Percentiles rank a stretch among this genome's conserved stretches.
Evolutionary conservation across 1,140 invertebrate genomes (phyloP).

Genomic region (Aphis gossypii): DNA sequence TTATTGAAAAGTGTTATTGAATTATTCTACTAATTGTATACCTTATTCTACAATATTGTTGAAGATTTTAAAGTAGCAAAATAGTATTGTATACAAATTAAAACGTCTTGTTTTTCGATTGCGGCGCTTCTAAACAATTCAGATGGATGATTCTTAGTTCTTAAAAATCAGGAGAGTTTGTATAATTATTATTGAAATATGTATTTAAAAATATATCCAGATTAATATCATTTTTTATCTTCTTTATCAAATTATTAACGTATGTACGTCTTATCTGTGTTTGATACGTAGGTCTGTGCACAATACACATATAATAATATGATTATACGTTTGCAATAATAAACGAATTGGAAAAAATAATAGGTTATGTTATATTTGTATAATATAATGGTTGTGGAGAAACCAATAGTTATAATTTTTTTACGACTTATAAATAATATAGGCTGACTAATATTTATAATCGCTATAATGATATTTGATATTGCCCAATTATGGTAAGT

Average conservation of each 20-base stretch:
- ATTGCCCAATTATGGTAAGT: not conserved
- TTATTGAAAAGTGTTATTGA: too few species aligned
- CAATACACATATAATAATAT: not conserved
- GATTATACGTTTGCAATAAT: not conserved
- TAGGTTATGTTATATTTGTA: not conserved
- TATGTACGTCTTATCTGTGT: too few species aligned
- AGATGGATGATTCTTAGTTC: not conserved
- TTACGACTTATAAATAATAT: not conserved
- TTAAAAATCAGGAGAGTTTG: not conserved
- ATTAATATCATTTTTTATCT: not conserved
- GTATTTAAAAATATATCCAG: not conserved
- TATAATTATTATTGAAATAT: not conserved
- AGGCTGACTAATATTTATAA: not conserved
- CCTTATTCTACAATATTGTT: not conserved
- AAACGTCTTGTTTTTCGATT: not conserved
- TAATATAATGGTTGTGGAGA: not conserved
- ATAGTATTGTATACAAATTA: not conserved
- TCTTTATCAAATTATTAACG: not conserved
- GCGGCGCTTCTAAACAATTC: not conserved
- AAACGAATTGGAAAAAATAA: not conserved
- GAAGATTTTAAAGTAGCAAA: not conserved
- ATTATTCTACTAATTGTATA: not conserved
- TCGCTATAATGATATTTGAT: not conserved
- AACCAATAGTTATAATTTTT: not conserved
- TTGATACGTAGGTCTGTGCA: not conserved